phyloP scores from a whole-genome alignment of 2,888 invertebrate genomes.

The Eristalis intricaria region DNA sequence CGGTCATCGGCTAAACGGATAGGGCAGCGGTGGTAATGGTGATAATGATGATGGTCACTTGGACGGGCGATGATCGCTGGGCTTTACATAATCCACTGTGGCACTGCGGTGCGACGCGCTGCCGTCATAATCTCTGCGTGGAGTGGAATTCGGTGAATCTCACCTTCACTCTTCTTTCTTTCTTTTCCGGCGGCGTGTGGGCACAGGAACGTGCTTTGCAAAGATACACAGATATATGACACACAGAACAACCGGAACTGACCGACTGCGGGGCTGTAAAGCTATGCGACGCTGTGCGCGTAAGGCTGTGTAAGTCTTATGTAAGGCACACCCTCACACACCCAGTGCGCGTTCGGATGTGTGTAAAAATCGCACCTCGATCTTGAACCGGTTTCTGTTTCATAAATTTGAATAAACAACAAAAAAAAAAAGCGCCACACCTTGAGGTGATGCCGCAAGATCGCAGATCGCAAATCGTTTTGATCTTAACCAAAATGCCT shows the following conservation, averaged over 20 bases:
- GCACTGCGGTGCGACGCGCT: background rate
- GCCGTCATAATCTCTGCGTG: background rate
- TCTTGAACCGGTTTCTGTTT: background rate
- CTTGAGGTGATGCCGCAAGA: background rate
- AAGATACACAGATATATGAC: background rate
- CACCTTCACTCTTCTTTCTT: too few species aligned
- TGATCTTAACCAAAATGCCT: background rate
- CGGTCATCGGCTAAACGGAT: background rate
- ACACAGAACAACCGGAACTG: background rate
- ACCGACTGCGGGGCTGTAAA: background rate
- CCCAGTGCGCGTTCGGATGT: background rate
- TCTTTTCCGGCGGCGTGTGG: background rate
- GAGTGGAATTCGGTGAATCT: background rate
- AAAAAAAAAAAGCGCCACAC: background rate
- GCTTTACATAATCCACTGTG: background rate
- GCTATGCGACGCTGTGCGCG: background rate
- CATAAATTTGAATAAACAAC: background rate
- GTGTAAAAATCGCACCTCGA: background rate
- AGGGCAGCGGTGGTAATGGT: background rate
- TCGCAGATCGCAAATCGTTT: background rate
- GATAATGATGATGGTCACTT: constrained; percentile 18
- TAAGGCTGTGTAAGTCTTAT: background rate
- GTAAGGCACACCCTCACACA: too few species aligned
- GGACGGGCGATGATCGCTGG: background rate
- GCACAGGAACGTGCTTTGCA: too few species aligned